Percentiles rank a stretch among this genome's conserved stretches.
Conservation (phyloP, 2,113 vertebrate species). For the Chionodraco myersi region DNA sequence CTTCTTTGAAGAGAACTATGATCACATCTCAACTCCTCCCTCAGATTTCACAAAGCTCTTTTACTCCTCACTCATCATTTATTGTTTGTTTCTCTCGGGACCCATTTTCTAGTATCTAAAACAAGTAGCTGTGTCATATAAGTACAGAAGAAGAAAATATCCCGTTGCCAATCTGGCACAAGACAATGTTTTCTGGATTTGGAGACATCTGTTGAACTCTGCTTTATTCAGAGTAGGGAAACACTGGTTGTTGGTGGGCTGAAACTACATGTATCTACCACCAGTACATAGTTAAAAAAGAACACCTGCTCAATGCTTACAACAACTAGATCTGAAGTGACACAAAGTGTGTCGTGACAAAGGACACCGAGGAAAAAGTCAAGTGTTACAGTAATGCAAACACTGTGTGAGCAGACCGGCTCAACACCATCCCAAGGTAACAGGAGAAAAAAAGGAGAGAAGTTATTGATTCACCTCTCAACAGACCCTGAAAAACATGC, state of each 20-base stretch:
- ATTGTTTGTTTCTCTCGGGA: constrained; percentile 12
- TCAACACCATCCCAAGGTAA: neutral
- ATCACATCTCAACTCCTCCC: constrained; percentile 25
- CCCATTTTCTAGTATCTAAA: constrained; percentile 27
- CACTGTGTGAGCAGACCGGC: neutral
- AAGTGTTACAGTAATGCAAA: neutral
- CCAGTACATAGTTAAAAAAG: neutral
- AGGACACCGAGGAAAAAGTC: neutral
- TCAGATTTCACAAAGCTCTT: constrained; percentile 34
- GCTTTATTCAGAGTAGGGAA: neutral
- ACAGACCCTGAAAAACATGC: neutral
- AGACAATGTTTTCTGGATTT: neutral
- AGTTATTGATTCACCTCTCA: neutral
- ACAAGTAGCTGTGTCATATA: constrained; percentile 3
- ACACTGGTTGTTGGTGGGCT: neutral
- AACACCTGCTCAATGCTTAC: neutral
- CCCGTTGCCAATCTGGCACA: constrained; percentile 15
- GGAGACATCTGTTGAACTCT: neutral
- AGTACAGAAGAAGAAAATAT: neutral
- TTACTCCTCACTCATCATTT: constrained; percentile 33
- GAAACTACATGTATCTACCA: constrained; percentile 18
- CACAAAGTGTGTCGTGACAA: neutral
- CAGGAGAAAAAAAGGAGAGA: neutral
- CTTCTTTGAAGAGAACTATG: constrained; percentile 21
- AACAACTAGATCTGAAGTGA: neutral